Evolutionary conservation across 2,113 vertebrate species (phyloP).

Genomic region (Herpailurus yagouaroundi): DNA sequence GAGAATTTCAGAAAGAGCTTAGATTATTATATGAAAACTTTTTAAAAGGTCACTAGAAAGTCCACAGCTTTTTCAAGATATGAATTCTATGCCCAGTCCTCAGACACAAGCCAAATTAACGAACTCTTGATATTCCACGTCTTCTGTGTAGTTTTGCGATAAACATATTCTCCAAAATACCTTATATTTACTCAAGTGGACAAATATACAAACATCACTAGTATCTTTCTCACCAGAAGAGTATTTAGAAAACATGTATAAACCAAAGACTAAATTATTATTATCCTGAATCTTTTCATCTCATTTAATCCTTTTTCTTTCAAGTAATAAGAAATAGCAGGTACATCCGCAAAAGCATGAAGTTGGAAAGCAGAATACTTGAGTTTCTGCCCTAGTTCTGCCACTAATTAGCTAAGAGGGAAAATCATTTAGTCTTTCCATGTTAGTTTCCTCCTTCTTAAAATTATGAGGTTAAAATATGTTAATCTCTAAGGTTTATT

Average conservation of each 20-base stretch:
- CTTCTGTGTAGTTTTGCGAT: not conserved
- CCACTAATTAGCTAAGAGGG: not conserved
- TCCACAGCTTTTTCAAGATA: not conserved
- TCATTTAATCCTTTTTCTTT: slow-evolving; percentile 12
- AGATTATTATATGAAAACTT: not conserved
- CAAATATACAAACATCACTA: not conserved
- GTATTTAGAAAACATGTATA: not conserved
- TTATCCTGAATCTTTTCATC: not conserved
- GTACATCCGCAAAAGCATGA: not conserved
- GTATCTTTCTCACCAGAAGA: not conserved
- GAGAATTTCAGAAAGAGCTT: not conserved
- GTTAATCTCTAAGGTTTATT: not conserved
- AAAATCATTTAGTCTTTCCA: not conserved
- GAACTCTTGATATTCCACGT: not conserved
- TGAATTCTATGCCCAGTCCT: not conserved
- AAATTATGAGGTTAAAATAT: slow-evolving; percentile 16
- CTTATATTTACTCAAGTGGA: slow-evolving; percentile 7
- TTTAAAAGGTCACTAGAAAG: not conserved
- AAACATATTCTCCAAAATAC: not conserved
- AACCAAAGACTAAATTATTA: not conserved
- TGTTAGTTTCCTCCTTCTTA: not conserved
- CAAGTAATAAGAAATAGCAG: not conserved
- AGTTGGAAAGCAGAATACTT: not conserved
- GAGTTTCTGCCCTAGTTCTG: not conserved
- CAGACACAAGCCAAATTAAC: not conserved